Evolutionary conservation across 1,140 invertebrate species (phyloP), one percentile per base, ranked within the genome.

Genomic region (Cataglyphis hispanica): DNA sequence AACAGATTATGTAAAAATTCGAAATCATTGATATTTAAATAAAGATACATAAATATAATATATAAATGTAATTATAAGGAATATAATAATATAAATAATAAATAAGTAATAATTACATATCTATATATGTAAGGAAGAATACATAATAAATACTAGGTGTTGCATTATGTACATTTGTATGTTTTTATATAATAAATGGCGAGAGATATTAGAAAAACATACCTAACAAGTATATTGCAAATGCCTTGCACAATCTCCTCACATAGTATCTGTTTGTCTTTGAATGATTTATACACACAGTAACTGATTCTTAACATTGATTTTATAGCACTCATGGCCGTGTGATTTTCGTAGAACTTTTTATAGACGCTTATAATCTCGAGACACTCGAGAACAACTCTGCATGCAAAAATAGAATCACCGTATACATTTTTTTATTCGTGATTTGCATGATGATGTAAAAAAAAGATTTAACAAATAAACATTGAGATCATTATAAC

Each of bases 261-360:
- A 7, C 87, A 31, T 1, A 81, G 0, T 6, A 2, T n/a, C 1
- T n/a, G 50, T 84, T n/a, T n/a, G 19, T 80, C 56, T 25, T 84
- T 80, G 22, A 46, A 31, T 19, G 89, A 84, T n/a, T 70, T 91
- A 5, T 31, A 10, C 6, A 85, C 25, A 31, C 60, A 90, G 40
- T 90, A 78, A 61, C 80, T 66, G 5, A 91, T 31, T n/a, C 77
- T 81, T 34, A 90, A 25, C n/a, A 91, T 88, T 7, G 86, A 37
- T 0, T 80, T 75, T 27, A 86, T 60, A 10, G 72, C 90, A 0
- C 74, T 63, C 19, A n/a, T 40, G 0, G 86, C 86, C 6, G 85
- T n/a, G 31, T 78, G 60, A 58, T 53, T 75, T 25, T 90, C 78
- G 6, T 91, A 91, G 25, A 91, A 91, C 13, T 85, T 67, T n/a